Evolutionary conservation across 2,888 invertebrate genomes (phyloP), one percentile per base, ranked within the genome.

Genomic region (Ferrisia virgata): DNA sequence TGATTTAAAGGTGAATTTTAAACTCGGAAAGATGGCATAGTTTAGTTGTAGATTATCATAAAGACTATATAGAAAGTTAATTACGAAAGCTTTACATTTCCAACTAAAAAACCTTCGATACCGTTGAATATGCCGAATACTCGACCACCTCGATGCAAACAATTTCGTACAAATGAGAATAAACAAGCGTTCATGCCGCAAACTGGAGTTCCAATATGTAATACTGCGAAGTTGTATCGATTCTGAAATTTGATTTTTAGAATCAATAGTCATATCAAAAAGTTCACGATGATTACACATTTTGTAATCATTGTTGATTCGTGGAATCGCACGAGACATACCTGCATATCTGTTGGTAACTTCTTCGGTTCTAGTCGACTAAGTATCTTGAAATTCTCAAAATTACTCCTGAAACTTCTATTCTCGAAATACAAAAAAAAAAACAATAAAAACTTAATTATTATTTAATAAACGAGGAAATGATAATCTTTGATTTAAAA

Each of bases 161-260:
- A 64, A 9, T 53, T 72, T 40, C 85, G 69, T 4, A 82, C 82
- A 11, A 85, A 81, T 9, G 85, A 72, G 39, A 47, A 82, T n/a
- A 82, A 47, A 9, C 40, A 69, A 13, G 85, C 85, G 53, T 85
- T 85, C 85, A 85, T 85, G 28, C 85, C 85, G 39, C 81, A 58
- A 13, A 81, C 81, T 9, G 85, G 85, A 31, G 85, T 78, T 25
- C 85, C 85, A 33, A 85, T 53, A 15, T 82, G 81, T 33, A 85
- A 13, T 8, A 85, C 22, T 4, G 85, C 85, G 28, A 85, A 53
- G 43, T 69, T 85, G 5, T 11, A 36, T 33, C 72, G 69, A 33
- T 53, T 33, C 82, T 82, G 39, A 28, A 79, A 64, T 13, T 64
- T 28, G 2, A n/a, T n/a, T n/a, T n/a, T n/a, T n/a, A n/a, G n/a